Evolutionary conservation across 2,113 vertebrate species (phyloP), one percentile per base, ranked within the genome.

Genomic region (Dolichotis patagonum): DNA sequence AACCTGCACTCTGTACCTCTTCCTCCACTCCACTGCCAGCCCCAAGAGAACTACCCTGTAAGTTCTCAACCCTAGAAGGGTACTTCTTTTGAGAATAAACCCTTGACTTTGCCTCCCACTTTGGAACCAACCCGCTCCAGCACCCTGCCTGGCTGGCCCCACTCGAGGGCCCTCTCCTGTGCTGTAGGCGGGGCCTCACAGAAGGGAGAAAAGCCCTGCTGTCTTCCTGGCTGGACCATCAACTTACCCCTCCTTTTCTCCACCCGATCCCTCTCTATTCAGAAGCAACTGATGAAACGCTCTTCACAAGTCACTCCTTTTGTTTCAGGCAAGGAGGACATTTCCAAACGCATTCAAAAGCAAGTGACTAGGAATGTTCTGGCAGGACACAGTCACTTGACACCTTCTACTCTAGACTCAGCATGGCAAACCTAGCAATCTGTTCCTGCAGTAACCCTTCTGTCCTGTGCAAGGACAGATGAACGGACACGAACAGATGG

Each of bases 391-490:
- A 97, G 93, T 97, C 94, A 94, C 96, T 95, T 28, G 9, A 97
- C 30, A 97, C 81, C 94, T 24, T 83, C 83, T 97, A 92, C 77
- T 94, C 96, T 96, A 97, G 97, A 92, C 85, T 94, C 86, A 97
- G 71, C 2, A 71, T 8, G 43, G 96, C 96, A 96, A 97, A 93
- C 87, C 41, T 65, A 90, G 49, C 32, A 60, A 78, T 88, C 90
- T 97, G 93, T 96, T 96, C 94, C 98, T 97, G 97, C 97, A 98
- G 96, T 20, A 12, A 97, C 94, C 94, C 95, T 97, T 85, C 84
- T 49, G 96, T 97, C 96, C 97, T 97, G 28, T 54, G 14, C 83
- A 62, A 96, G 97, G 97, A 96, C 96, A 97, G 92, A 69, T 56
- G 87, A 65, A 85, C 32, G 83, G 97, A 93, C n/a, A 71, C 97